Conservation (phyloP, 53 echinoderm and acorn worm genomes). For the Paracentrotus lividus region DNA sequence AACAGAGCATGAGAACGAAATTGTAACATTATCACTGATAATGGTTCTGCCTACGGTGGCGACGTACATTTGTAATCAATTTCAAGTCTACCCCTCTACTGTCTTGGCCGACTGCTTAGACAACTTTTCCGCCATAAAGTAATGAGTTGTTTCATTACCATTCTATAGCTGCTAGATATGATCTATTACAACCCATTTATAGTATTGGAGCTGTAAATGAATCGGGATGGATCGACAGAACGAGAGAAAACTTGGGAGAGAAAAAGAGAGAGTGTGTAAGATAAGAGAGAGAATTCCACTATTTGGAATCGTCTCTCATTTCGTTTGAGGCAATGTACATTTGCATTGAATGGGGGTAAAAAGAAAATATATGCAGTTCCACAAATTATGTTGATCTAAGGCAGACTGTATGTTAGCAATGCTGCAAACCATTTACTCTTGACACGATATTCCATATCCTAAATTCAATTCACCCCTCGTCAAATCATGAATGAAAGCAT, state of each 20-base stretch:
- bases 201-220: conserved; percentile 19
- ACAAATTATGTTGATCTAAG: background rate
- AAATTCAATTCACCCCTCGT: background rate
- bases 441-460: background rate
- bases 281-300: background rate
- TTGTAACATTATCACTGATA: conserved; percentile 47
- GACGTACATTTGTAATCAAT: conserved; percentile 41
- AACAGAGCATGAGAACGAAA: background rate
- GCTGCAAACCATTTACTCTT: background rate
- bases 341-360: conserved; percentile 46
- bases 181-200: conserved; percentile 47
- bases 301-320: background rate
- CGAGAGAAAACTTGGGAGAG: background rate
- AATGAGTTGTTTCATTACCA: conserved; percentile 49
- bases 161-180: conserved; percentile 47
- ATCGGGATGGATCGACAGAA: background rate
- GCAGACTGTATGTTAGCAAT: background rate
- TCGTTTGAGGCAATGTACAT: conserved; percentile 24
- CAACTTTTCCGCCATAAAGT: conserved; percentile 18
- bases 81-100: background rate
- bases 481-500: background rate
- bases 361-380: conserved; percentile 15
- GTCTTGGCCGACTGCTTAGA: background rate
- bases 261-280: background rate
- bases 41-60: conserved; percentile 44